phyloP scores from a whole-genome alignment of 2,113 vertebrate genomes.

The Tamias sibiricus region DNA sequence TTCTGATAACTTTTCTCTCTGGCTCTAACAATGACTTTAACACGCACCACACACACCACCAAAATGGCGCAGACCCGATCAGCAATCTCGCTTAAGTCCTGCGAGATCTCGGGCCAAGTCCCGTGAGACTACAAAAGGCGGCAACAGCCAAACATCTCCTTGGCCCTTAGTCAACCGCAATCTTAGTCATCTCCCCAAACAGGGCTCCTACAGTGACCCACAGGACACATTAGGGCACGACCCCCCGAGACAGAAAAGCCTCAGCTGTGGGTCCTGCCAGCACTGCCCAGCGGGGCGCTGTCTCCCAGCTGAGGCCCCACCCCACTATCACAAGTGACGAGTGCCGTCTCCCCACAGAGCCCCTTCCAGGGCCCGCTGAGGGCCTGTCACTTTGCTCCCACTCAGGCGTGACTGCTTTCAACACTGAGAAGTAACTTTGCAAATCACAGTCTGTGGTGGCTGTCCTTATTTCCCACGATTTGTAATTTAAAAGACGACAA shows the following conservation, averaged over 20 bases:
- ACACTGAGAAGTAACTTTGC: neutral
- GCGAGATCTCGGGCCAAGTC: no score
- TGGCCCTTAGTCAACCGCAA: no score
- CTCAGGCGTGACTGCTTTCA: rapidly evolving
- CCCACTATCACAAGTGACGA: neutral
- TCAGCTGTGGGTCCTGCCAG: rapidly evolving
- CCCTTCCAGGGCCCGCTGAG: neutral
- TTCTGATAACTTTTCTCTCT: no score
- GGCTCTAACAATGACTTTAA: no score
- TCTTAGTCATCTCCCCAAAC: no score
- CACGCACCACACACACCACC: no score
- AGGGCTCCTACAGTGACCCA: no score
- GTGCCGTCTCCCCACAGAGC: rapidly evolving
- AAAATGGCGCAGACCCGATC: no score
- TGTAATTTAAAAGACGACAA: neutral
- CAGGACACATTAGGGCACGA: no score
- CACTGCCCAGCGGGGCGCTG: rapidly evolving
- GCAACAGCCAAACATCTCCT: no score
- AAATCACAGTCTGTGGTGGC: neutral
- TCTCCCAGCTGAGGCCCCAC: neutral
- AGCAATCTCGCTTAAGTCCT: no score
- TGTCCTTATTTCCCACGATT: neutral
- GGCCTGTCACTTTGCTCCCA: neutral
- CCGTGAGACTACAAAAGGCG: no score
- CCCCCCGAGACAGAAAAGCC: neutral